phyloP scores from a whole-genome alignment of 2,113 vertebrate genomes.

The Microcebus lehilahytsara region DNA sequence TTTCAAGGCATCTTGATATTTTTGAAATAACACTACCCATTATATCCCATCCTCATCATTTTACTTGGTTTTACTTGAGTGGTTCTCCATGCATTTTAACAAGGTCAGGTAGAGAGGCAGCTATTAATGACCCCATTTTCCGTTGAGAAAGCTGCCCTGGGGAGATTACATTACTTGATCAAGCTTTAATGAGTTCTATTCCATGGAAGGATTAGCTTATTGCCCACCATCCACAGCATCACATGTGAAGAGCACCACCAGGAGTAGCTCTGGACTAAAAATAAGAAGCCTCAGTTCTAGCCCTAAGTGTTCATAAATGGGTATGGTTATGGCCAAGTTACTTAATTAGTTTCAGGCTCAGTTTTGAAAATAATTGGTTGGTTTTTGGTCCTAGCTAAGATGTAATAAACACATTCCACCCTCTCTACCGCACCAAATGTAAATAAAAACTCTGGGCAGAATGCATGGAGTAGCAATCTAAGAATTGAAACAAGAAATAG shows the following conservation, averaged over 20 bases:
- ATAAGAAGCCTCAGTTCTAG: background rate
- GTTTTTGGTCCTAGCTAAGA: background rate
- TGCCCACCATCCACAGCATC: background rate
- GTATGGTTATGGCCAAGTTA: background rate
- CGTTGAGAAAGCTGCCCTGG: background rate
- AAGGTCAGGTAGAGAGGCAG: background rate
- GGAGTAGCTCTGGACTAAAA: background rate
- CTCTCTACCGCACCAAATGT: background rate
- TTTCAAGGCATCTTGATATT: slow-evolving; percentile 1
- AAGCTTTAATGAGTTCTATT: background rate
- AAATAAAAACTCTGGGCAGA: slow-evolving; percentile 1
- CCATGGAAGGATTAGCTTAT: background rate
- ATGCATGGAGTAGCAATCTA: background rate
- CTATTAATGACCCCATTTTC: background rate
- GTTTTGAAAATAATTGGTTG: background rate
- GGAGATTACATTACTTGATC: background rate
- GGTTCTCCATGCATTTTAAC: slow-evolving; percentile 9
- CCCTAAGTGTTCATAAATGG: background rate
- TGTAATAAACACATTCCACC: background rate
- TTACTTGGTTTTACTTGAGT: background rate
- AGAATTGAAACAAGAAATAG: background rate
- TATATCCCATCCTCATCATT: background rate
- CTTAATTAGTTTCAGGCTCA: background rate
- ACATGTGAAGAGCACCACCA: background rate
- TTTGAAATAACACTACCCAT: background rate